Conservation (phyloP, 2,888 invertebrate genomes). For the Coleophora deauratella region DNA sequence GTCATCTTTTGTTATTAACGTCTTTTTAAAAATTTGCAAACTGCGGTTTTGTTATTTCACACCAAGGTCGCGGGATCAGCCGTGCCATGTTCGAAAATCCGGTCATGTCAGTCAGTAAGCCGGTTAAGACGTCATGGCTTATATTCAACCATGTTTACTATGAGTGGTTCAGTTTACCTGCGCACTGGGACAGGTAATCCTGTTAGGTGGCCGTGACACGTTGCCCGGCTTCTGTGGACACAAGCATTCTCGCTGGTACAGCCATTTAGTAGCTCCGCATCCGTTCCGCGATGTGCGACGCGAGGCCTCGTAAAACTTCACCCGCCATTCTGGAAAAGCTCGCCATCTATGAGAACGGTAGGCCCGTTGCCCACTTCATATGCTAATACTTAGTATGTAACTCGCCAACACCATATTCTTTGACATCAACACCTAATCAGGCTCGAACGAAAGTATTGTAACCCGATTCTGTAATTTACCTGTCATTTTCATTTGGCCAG, state of each 20-base stretch:
- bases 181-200: conserved; percentile 71
- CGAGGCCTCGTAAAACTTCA: conserved; percentile 55
- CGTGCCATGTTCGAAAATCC: conserved; percentile 35
- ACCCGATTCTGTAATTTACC: conserved; percentile 31
- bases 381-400: conserved; percentile 33
- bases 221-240: conserved; percentile 57
- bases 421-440: conserved; percentile 23
- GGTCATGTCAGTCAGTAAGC: conserved; percentile 39
- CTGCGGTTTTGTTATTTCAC: conserved; percentile 14
- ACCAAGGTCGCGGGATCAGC: conserved; percentile 17
- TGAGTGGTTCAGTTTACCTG: conserved; percentile 49
- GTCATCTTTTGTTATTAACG: too few relatives aligned
- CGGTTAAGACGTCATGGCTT: conserved; percentile 49
- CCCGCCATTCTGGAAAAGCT: conserved; percentile 69
- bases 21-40: neutral
- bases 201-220: conserved; percentile 72
- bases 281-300: conserved; percentile 61
- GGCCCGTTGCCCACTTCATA: conserved; percentile 11
- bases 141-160: conserved; percentile 23
- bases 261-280: conserved; percentile 39
- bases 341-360: conserved; percentile 71
- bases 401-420: conserved; percentile 20
- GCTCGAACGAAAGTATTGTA: conserved; percentile 49
- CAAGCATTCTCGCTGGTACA: conserved; percentile 34
- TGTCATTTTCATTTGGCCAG: conserved; percentile 30